Percentiles rank a stretch among this genome's conserved stretches.
phyloP scores from a whole-genome alignment of 2,797 vertebrate genomes.

The Nannoperca australis region DNA sequence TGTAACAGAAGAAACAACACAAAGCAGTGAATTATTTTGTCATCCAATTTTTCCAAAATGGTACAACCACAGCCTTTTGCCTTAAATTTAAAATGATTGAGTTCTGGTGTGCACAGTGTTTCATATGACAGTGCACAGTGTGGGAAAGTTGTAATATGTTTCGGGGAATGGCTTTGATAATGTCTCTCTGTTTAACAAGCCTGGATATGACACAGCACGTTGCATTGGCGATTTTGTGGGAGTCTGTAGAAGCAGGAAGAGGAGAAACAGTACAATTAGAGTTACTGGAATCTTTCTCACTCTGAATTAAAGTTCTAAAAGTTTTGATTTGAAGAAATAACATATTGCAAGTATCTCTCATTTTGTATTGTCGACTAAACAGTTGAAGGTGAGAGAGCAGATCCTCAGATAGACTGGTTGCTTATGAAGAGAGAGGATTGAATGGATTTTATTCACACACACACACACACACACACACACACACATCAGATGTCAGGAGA shows the following conservation, averaged over 20 bases:
- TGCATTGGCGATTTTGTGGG: constrained; percentile 29
- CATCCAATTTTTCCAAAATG: constrained; percentile 1
- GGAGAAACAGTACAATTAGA: constrained; percentile 10
- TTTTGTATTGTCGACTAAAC: constrained; percentile 35
- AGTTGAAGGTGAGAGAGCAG: constrained; percentile 33
- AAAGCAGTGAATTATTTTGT: not conserved
- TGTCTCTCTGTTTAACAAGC: constrained; percentile 35
- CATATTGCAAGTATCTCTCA: constrained; percentile 24
- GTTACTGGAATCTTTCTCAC: constrained; percentile 8
- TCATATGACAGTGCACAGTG: constrained; percentile 21
- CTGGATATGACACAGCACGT: constrained; percentile 40
- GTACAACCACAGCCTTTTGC: constrained; percentile 1
- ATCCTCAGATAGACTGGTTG: constrained; percentile 12
- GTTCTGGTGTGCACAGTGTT: constrained; percentile 8
- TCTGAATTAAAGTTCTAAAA: constrained; percentile 11
- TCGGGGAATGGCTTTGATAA: constrained; percentile 45
- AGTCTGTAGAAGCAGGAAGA: constrained; percentile 20
- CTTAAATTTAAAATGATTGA: not conserved
- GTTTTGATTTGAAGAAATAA: constrained; percentile 29
- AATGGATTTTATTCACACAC: constrained; percentile 46
- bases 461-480: constrained; percentile 26
- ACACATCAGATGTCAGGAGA: constrained; percentile 53
- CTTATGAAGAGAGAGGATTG: constrained; percentile 27
- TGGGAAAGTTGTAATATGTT: constrained; percentile 36
- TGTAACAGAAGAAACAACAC: not conserved